These are phyloP conservation scores for Sarcophilus harrisii DNA, from an alignment of 2,797 vertebrate species.

Conservation along the genomic window DNA sequence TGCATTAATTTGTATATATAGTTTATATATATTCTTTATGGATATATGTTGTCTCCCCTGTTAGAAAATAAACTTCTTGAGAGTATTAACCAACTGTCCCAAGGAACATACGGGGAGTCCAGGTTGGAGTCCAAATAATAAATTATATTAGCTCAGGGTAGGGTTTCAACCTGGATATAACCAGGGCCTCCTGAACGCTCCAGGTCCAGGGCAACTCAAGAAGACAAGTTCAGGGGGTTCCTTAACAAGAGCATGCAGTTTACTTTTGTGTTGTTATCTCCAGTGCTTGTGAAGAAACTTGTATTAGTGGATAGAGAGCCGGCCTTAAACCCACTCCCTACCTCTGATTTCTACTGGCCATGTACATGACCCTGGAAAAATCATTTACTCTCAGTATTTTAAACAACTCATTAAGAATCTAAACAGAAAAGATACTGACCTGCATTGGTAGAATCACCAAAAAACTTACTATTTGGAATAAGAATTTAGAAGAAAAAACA, in stretches of 20 bases:
- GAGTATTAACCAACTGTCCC: neutral
- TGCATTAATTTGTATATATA: neutral
- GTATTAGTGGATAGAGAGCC: neutral
- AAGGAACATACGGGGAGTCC: neutral
- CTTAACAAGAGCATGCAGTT: neutral
- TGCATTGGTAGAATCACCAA: neutral
- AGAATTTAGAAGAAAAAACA: neutral
- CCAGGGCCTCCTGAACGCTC: neutral
- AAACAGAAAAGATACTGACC: neutral
- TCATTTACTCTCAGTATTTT: neutral
- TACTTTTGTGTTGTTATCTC: neutral
- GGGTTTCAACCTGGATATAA: neutral
- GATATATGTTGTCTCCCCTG: neutral
- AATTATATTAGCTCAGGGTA: neutral
- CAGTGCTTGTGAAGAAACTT: neutral
- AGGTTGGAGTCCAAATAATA: neutral
- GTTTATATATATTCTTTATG: neutral
- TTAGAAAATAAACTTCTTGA: neutral
- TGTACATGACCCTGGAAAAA: neutral
- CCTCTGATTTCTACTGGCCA: neutral
- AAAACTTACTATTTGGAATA: neutral
- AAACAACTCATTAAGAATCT: neutral
- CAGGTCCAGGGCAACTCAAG: neutral
- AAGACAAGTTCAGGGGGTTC: neutral
- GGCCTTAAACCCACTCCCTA: neutral